These are phyloP conservation scores for Novumbra hubbsi DNA, from an alignment of 2,797 vertebrate genomes.

Conservation along the genomic window DNA sequence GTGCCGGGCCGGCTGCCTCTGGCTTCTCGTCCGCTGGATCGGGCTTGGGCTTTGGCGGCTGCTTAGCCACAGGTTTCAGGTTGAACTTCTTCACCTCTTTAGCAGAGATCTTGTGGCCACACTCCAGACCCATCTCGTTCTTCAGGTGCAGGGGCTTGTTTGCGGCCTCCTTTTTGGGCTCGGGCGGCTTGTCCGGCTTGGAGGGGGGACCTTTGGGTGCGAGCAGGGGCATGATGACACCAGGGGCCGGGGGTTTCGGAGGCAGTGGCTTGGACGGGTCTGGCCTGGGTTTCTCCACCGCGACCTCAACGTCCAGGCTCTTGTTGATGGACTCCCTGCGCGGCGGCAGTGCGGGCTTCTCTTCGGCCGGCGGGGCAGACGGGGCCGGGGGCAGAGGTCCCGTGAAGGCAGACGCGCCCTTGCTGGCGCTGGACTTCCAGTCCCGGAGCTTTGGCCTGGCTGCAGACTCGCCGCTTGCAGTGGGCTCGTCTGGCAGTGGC, in stretches of 20 bases:
- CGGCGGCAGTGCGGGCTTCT: slow-evolving; percentile 93
- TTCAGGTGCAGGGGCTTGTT: slow-evolving; percentile 85
- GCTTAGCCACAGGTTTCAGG: slow-evolving; percentile 88
- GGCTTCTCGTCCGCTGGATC: slow-evolving; percentile 78
- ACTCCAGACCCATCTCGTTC: slow-evolving; percentile 97
- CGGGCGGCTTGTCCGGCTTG: slow-evolving; percentile 80
- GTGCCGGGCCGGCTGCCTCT: slow-evolving; percentile 65
- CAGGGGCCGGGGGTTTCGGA: slow-evolving; percentile 83
- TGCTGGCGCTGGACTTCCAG: slow-evolving; percentile 80
- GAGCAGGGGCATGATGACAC: slow-evolving; percentile 80
- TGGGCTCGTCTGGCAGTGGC: slow-evolving; percentile 89
- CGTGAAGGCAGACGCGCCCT: slow-evolving; percentile 57
- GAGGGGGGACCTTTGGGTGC: slow-evolving; percentile 76
- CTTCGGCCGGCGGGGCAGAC: slow-evolving; percentile 75
- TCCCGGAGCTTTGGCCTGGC: slow-evolving; percentile 84
- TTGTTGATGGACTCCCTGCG: slow-evolving; percentile 95
- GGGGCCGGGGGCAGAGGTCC: slow-evolving; percentile 74
- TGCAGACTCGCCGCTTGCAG: slow-evolving; percentile 67
- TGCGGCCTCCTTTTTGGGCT: slow-evolving; percentile 89
- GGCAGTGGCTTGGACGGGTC: slow-evolving; percentile 81
- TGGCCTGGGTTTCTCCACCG: slow-evolving; percentile 75
- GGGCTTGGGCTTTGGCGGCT: slow-evolving; percentile 81
- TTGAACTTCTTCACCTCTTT: slow-evolving; percentile 96
- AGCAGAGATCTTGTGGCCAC: slow-evolving; percentile 90
- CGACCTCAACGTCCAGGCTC: slow-evolving; percentile 81